These are phyloP conservation scores for Rhinichthys klamathensis DNA, from an alignment of 2,113 vertebrate genomes.

Conservation along the genomic window DNA sequence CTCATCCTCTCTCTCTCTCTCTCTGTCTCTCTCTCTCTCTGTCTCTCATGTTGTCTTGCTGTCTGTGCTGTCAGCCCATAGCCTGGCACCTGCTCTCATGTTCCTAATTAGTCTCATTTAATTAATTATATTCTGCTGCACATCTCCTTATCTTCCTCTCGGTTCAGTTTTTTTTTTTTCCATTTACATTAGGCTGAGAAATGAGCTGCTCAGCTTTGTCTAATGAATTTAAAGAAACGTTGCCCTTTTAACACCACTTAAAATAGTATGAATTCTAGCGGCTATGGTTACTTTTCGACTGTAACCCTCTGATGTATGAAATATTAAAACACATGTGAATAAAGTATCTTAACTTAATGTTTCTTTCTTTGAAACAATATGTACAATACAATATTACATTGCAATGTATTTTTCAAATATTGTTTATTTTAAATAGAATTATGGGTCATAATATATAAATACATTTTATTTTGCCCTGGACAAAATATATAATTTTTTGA, in stretches of 20 bases:
- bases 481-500: too few species aligned
- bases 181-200: slow-evolving; percentile 55
- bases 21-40: slow-evolving; percentile 60
- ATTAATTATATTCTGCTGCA: slow-evolving; percentile 80
- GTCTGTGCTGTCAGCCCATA: slow-evolving; percentile 87
- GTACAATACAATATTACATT: neutral
- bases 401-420: neutral
- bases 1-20: slow-evolving; percentile 58
- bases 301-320: neutral
- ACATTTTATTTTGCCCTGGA: neutral
- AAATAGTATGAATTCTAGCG: slow-evolving; percentile 35
- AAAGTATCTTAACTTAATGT: neutral
- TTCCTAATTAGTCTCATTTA: slow-evolving; percentile 83
- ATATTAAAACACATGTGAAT: neutral
- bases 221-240: slow-evolving; percentile 20
- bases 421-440: neutral
- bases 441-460: too few species aligned
- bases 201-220: slow-evolving; percentile 47
- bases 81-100: slow-evolving; percentile 82
- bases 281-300: slow-evolving; percentile 31
- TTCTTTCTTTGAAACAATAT: neutral
- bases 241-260: slow-evolving; percentile 21
- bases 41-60: slow-evolving; percentile 82
- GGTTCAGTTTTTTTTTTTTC: slow-evolving; percentile 56
- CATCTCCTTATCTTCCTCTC: slow-evolving; percentile 68